These are phyloP conservation scores for Tenthredo mesomela DNA, from an alignment of 2,888 invertebrate genomes.

Conservation along the genomic window DNA sequence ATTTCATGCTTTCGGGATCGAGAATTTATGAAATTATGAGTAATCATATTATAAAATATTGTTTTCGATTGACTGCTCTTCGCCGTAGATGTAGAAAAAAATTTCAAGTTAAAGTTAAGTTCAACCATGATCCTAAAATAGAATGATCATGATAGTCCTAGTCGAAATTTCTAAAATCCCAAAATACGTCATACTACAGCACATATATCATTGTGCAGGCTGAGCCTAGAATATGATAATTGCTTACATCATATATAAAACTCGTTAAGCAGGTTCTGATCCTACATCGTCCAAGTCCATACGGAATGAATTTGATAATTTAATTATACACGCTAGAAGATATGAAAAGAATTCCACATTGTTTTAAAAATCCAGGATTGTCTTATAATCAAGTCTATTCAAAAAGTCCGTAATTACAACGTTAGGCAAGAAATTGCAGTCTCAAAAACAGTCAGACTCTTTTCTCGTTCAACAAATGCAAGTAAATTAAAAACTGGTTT, in stretches of 20 bases:
- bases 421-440: background rate
- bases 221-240: background rate
- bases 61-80: background rate
- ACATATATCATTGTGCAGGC: background rate
- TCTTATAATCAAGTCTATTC: background rate
- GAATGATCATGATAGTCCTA: background rate
- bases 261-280: background rate
- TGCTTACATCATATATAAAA: background rate
- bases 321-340: background rate
- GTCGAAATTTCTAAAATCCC: background rate
- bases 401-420: background rate
- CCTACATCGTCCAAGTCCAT: background rate
- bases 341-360: background rate
- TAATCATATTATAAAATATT: background rate
- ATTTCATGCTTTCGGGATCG: background rate
- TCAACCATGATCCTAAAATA: background rate
- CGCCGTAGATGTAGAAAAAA: background rate
- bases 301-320: background rate
- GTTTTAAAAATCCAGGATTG: background rate
- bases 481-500: background rate
- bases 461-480: background rate
- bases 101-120: background rate
- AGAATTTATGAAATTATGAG: background rate
- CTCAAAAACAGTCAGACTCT: background rate
- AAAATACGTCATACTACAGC: background rate